A percentile compares a stretch with the other conserved stretches of the same genome.
Evolutionary conservation across 2,797 vertebrate genomes (phyloP).

Genomic region (Chaunax sp.): DNA sequence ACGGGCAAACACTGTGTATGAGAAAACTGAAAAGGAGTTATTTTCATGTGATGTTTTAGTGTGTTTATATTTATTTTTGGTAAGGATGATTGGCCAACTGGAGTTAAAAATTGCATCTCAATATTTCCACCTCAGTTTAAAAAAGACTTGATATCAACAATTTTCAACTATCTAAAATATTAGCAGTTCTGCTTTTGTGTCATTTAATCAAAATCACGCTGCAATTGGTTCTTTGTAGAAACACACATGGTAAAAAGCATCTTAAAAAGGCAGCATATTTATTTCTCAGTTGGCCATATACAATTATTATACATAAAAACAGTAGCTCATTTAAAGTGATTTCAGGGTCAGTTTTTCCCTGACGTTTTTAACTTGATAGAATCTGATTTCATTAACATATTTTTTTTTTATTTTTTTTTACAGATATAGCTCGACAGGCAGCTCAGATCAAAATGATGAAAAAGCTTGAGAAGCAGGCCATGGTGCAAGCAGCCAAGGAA

Average conservation of each 20-base stretch:
- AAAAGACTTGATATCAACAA: not conserved
- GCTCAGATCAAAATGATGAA: slow-evolving; percentile 95
- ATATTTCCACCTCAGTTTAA: not conserved
- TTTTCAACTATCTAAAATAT: not conserved
- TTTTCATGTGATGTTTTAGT: not conserved
- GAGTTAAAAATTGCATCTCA: not conserved
- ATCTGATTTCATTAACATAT: slow-evolving; percentile 22
- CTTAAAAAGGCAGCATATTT: not conserved
- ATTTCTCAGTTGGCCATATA: not conserved
- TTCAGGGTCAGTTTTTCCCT: slow-evolving; percentile 9
- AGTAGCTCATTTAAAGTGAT: not conserved
- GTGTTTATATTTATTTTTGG: not conserved
- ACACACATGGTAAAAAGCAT: not conserved
- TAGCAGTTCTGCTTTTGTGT: not conserved
- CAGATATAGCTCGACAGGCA: slow-evolving; percentile 96
- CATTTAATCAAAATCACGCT: not conserved
- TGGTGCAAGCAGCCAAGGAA: slow-evolving; percentile 93
- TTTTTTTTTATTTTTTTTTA: slow-evolving; percentile 57
- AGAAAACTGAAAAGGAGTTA: not conserved
- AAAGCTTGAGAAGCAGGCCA: slow-evolving; percentile 94
- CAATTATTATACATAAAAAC: slow-evolving; percentile 2
- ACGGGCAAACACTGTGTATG: not conserved
- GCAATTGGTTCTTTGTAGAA: not conserved
- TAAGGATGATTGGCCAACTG: not conserved
- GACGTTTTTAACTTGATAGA: not conserved